Evolutionary conservation across 1,140 invertebrate genomes (phyloP), one percentile per base, ranked within the genome.

Genomic region (Solenopsis fugax): DNA sequence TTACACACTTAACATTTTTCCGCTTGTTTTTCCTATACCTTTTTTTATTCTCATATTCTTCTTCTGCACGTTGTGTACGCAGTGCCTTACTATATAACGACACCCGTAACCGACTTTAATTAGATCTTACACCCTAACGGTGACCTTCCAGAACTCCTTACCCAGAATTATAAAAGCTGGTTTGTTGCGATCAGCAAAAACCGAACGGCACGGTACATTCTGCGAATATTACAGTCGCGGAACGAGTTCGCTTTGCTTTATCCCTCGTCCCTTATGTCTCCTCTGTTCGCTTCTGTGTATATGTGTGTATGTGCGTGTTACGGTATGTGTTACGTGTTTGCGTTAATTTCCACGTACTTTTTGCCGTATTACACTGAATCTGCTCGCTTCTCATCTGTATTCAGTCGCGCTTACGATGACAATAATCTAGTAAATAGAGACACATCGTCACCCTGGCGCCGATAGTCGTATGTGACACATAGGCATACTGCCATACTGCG

Each of bases 331-430:
- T 2, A 29, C 29, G 29, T 29, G 29, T 0, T 52, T 18, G 3
- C n/a, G 12, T 78, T 37, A 24, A 52, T 50, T 50, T 37, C 71
- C n/a, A 34, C 67, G n/a, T 24, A 48, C 58, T 48, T 54, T 48
- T 80, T 67, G 52, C n/a, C 60, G 60, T 73, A 84, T 84, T 84
- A 84, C 80, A 84, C 80, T 84, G 67, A 65, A 88, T 78, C 64
- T 29, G 80, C 62, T 37, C 75, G 62, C 48, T 21, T 77, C 58
- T 52, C 4, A 3, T 7, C 45, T n/a, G 9, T 34, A 29, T 86
- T 56, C 37, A 65, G 21, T 60, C 18, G 41, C 80, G 24, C 48
- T 60, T 41, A 54, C 80, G 24, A 72, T 16, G 24, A 45, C 37
- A 69, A 48, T 6, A 7, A 29, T 48, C 41, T 45, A 45, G 34